Evolutionary conservation across 1,140 invertebrate species (phyloP).

Genomic region (Probaryconus sp.): DNA sequence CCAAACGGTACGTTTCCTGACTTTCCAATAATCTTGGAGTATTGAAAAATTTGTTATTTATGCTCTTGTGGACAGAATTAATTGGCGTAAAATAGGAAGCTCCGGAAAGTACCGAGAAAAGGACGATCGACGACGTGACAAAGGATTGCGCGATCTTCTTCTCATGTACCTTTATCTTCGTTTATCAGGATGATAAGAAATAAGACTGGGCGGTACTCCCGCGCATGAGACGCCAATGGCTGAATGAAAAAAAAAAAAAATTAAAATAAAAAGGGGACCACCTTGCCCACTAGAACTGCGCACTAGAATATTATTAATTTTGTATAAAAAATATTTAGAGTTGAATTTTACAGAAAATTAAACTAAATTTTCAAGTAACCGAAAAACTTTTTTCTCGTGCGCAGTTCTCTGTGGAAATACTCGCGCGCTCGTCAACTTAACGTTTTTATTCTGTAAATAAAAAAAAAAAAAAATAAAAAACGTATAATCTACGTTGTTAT

Average conservation of each 20-base stretch:
- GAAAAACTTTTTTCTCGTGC: no score
- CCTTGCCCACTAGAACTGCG: not conserved
- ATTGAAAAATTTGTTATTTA: slow-evolving; percentile 14
- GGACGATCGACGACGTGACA: not conserved
- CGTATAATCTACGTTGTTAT: slow-evolving; percentile 2
- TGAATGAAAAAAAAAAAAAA: slow-evolving; percentile 27
- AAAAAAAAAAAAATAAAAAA: no score
- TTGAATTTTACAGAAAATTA: no score
- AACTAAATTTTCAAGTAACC: no score
- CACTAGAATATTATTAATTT: no score
- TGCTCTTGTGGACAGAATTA: no score
- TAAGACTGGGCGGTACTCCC: slow-evolving; percentile 28
- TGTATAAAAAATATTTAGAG: no score
- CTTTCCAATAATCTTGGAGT: no score
- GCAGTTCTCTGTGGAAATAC: slow-evolving; percentile 54
- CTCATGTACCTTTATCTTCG: slow-evolving; percentile 20
- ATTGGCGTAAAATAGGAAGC: no score
- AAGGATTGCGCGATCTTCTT: slow-evolving; percentile 30
- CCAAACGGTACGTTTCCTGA: no score
- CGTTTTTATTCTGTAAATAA: slow-evolving; percentile 42
- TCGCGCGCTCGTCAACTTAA: slow-evolving; percentile 44
- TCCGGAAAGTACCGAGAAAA: slow-evolving; percentile 4
- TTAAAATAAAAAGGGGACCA: not conserved
- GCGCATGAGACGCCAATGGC: not conserved
- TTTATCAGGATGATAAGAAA: slow-evolving; percentile 5